Base-by-base conservation (phyloP, 1,140 invertebrate genomes). In the Calliopsis andreniformis region DNA sequence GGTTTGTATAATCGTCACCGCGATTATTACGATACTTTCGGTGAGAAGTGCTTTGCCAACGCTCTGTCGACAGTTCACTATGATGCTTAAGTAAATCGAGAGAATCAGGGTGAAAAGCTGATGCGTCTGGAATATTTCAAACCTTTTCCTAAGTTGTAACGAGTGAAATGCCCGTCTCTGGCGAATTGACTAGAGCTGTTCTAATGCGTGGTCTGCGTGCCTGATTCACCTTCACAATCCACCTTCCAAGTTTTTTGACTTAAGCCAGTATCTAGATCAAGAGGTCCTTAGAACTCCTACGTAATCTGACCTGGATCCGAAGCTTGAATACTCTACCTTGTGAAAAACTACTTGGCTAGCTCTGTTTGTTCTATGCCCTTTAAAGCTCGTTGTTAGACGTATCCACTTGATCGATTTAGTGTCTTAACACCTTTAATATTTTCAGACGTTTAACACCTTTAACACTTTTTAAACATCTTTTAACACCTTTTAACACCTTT, bases 1-100 rank as follows among this genome's bases (percentile, higher is more conserved):
- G 3, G 7, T 30, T 1, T 80, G 78, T 45, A 82, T 86, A 12
- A 23, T 86, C 4, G 59, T 85, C 8, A 87, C 83, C 2, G 68
- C 43, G 0, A 10, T 84, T 18, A 87, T 89, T 8, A 47, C 66
- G 0, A 43, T 88, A 45, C 72, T 91, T 8, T 83, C 84, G 0
- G 43, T 87, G 0, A 56, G 87, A 1, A 69, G 83, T 6, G 79
- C 88, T 2, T 3, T 87, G 2, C 28, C 70, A 5, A 84, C 87
- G 3, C 70, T 89, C 0, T 62, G 7, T 23, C 59, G 45, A 23
- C 89, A 89, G 55, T 32, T 79, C 3, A 0, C 32, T 0, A 42
- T 18, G 1, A 0, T 64, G 1, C 62, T 66, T 5, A n/a, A 2
- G 23, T 66, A 56, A 39, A 53, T 28, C 12, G 6, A 28, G 10